Conservation (phyloP, 30 jellyfish, hydroid and myxozoan genomes). For the Morbakka virulenta region DNA sequence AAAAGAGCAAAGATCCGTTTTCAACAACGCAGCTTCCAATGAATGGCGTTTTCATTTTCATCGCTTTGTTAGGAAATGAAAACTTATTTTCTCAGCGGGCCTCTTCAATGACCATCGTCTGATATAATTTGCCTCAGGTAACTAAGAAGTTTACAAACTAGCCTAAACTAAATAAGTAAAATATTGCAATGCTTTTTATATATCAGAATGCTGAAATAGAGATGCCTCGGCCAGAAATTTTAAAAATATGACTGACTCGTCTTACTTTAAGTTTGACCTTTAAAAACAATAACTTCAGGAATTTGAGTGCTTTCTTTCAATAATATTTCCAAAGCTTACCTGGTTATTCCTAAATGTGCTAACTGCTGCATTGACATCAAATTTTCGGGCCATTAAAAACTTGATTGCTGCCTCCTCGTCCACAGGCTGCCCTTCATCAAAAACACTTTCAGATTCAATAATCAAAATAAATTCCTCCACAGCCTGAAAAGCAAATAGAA, state of each 20-base stretch:
- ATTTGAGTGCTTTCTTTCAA: no score
- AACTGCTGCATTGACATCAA: slow-evolving; percentile 75
- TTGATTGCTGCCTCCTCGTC: slow-evolving; percentile 64
- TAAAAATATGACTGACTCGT: background rate
- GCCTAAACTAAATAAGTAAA: no score
- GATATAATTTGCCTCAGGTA: no score
- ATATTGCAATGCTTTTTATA: no score
- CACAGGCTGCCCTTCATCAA: slow-evolving; percentile 38
- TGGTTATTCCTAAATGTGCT: slow-evolving; percentile 30
- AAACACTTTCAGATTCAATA: background rate
- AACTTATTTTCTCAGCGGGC: no score
- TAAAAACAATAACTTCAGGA: background rate
- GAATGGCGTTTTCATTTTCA: no score
- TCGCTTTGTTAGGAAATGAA: no score
- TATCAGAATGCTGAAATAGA: no score
- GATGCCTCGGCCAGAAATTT: background rate
- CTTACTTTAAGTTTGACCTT: background rate
- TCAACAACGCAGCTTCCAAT: no score
- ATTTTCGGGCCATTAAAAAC: slow-evolving; percentile 79
- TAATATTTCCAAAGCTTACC: slow-evolving; percentile 63
- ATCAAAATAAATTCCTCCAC: slow-evolving; percentile 46
- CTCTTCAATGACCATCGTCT: no score
- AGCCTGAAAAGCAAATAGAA: slow-evolving; percentile 84
- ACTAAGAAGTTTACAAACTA: no score
- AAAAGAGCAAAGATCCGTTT: no score